Base-by-base conservation (phyloP, 2,797 vertebrate genomes). In the Holocentrus rufus region DNA sequence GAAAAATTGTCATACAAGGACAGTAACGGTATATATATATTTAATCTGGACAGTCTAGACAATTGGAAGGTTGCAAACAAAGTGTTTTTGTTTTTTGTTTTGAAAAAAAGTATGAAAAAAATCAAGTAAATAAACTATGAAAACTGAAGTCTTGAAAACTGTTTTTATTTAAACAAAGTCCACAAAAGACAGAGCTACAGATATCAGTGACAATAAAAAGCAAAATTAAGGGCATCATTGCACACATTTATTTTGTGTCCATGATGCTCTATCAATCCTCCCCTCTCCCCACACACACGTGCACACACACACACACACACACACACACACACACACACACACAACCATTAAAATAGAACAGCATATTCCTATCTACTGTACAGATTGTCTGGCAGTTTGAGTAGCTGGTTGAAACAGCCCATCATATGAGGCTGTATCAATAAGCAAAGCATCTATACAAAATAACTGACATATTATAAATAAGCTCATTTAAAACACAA, bases 311-410 rank as follows among this genome's bases (percentile, higher is more conserved):
- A 50, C 25, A 7, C 9, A 25, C 14, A 27, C 25, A 50, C 27
- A 31, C 27, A 49, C 25, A 50, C 60, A n/a, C 25, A 53, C 49
- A 39, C 42, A 57, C 53, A 47, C 6, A 62, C 20, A 56, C 23
- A 71, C 11, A 62, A n/a, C 11, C 20, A 47, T 15, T 1, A 11
- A 62, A 7, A 34, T 46, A 56, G 61, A 42, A 66, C 4, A 63
- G 59, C 56, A 42, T 20, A 63, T 22, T 69, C 18, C 25, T 82
- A 47, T 83, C 78, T 27, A 27, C 25, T 27, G 25, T 89, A 82
- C 77, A 87, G 65, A 80, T 61, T 74, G 57, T 81, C 83, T 91
- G 89, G 84, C 88, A 77, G 89, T 88, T 63, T 25, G 8, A 22
- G 81, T 74, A 72, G 83, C 90, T 90, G 83, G 83, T 85, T 75